These are phyloP conservation scores for Ellobium chinense DNA, from an alignment of 2,888 invertebrate genomes.

Conservation along the genomic window DNA sequence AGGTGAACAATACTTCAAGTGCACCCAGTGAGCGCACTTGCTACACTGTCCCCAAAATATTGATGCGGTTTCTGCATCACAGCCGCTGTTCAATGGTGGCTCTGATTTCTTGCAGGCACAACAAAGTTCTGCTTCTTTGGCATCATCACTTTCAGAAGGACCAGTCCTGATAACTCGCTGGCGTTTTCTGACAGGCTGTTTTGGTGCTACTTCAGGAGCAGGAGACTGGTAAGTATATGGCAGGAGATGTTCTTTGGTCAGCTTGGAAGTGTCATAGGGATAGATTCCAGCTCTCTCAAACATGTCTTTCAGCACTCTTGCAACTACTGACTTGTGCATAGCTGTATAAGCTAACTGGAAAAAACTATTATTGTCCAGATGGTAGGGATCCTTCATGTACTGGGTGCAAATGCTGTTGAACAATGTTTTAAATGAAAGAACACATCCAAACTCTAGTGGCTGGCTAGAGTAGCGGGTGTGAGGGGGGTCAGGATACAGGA, in stretches of 20 bases:
- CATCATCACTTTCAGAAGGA: neutral
- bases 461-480: neutral
- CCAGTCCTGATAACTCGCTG: neutral
- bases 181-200: neutral
- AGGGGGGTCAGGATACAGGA: neutral
- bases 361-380: neutral
- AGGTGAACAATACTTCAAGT: neutral
- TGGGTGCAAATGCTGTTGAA: neutral
- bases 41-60: conserved; percentile 18
- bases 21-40: conserved; percentile 14
- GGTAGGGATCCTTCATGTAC: neutral
- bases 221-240: neutral
- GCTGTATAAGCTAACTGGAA: neutral
- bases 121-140: neutral
- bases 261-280: neutral
- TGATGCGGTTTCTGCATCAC: too few relatives aligned
- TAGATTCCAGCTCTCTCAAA: neutral
- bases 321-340: neutral
- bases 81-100: neutral
- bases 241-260: conserved; percentile 1
- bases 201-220: neutral
- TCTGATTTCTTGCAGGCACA: neutral
- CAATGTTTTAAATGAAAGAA: neutral
- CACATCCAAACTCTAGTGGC: neutral
- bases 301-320: neutral